phyloP scores from a whole-genome alignment of 1,140 invertebrate species.

The Orius laevigatus region DNA sequence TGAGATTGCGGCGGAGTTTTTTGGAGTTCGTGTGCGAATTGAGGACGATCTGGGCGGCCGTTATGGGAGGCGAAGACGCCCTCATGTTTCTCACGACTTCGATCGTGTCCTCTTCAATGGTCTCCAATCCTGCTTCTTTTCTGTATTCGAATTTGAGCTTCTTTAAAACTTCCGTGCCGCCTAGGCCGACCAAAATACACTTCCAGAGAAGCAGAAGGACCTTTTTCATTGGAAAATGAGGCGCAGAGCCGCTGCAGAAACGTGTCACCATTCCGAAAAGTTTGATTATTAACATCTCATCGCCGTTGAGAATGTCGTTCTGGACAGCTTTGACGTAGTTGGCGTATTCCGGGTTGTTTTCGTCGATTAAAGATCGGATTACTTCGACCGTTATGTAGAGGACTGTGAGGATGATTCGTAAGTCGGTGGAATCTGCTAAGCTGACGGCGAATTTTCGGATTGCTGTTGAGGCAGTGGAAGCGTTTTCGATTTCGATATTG shows the following conservation, averaged over 20 bases:
- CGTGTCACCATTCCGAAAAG: constrained; percentile 82
- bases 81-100: constrained; percentile 85
- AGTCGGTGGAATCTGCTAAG: constrained; percentile 76
- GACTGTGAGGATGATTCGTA: constrained; percentile 81
- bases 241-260: constrained; percentile 84
- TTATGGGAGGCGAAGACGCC: constrained; percentile 85
- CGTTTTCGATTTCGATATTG: constrained; percentile 86
- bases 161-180: constrained; percentile 68
- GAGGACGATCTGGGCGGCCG: constrained; percentile 66
- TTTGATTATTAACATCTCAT: constrained; percentile 75
- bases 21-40: constrained; percentile 54
- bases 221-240: constrained; percentile 97
- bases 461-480: constrained; percentile 50
- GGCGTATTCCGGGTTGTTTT: constrained; percentile 46
- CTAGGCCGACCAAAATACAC: constrained; percentile 73
- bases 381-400: constrained; percentile 90
- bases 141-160: constrained; percentile 59
- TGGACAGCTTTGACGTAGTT: constrained; percentile 56
- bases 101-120: constrained; percentile 77
- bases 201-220: constrained; percentile 93
- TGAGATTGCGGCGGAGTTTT: constrained; percentile 52
- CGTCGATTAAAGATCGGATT: constrained; percentile 46
- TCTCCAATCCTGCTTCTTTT: constrained; percentile 49
- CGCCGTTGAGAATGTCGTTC: constrained; percentile 51
- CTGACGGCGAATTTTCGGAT: constrained; percentile 79